Evolutionary conservation across 2,797 vertebrate species (phyloP), one percentile per base, ranked within the genome.

Genomic region (Eidolon dupreanum): DNA sequence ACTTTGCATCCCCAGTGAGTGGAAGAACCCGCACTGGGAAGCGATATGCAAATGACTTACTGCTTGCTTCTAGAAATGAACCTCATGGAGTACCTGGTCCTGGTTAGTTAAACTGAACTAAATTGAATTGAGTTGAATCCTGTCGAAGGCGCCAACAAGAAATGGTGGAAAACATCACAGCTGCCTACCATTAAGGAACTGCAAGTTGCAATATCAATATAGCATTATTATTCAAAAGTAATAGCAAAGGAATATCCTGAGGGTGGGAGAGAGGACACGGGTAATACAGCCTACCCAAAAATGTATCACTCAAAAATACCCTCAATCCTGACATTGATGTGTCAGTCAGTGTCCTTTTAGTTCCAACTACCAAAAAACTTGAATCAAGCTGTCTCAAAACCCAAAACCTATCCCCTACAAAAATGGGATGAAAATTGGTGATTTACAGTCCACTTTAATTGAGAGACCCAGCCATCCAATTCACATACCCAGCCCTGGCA

Each of bases 331-430:
- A 16, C 5, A 55, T 61, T 57, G 9, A 66, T 19, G 6, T 19
- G 68, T 41, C 11, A 11, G 11, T 71, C 19, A 38, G 74, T 26
- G 79, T 28, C n/a, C 28, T 70, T 77, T 68, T 0, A 41, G 55
- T 70, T 57, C 36, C 53, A 65, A 85, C 5, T 11, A 79, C 22
- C n/a, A 79, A 65, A 70, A 85, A 8, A 22, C n/a, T 88, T 51
- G 78, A 63, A 68, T 71, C 49, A 77, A 59, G 26, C 59, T 66
- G 53, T 16, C 24, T 90, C 20, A 68, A 77, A 15, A 88, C 38
- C n/a, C 36, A 82, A 10, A 1, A 1, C 3, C 26, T 9, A 6
- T n/a, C 8, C 1, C 3, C 26, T 26, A 3, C 5, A 46, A 85
- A 46, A 31, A 3, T 3, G 5, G 16, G 17, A 17, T 61, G 6